Base-by-base conservation (phyloP, 2,888 invertebrate genomes). In the Drosophila meridiana region DNA sequence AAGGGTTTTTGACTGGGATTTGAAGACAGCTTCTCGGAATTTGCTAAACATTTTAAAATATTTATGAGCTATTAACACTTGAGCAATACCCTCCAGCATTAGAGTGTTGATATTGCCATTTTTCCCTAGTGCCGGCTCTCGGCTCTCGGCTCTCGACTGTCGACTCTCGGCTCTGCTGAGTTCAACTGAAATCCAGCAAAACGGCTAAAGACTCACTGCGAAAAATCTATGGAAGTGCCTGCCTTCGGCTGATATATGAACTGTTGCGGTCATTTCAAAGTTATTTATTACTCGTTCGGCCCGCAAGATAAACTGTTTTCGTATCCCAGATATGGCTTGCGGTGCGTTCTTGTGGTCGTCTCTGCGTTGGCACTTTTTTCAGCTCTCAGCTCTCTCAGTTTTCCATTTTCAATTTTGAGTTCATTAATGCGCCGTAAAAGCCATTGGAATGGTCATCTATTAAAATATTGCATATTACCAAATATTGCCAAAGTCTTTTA, bases 41-140 rank as follows among this genome's bases (percentile, higher is more conserved):
- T 82, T 88, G 87, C 90, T 82, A 83, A 85, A 90, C 83, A 88
- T 89, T 87, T 84, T 90, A 67, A 90, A 90, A 88, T 88, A 90
- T 88, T 88, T 88, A 88, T 88, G 90, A 89, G 87, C 87, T 84
- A 88, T 88, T 90, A 88, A 88, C 87, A 88, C 87, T 90, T 83
- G 77, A 66, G 76, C 83, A 78, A 83, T 72, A 73, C 75, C 83
- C 78, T 69, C 53, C 63, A 66, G 64, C 73, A 52, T 53, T 57
- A 42, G 65, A 66, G 55, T 69, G 68, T 68, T 68, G 58, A 68
- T 68, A 69, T 58, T 68, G 58, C 58, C 45, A 42, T 66, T 63
- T 56, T 48, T 60, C 56, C 55, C n/a, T 13, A 14, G 38, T 47
- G 36, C 32, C 43, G 7, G 20, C 20, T 20, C 48, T 9, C 52